Conservation (phyloP, 2,113 vertebrate species). For the Sula dactylatra region DNA sequence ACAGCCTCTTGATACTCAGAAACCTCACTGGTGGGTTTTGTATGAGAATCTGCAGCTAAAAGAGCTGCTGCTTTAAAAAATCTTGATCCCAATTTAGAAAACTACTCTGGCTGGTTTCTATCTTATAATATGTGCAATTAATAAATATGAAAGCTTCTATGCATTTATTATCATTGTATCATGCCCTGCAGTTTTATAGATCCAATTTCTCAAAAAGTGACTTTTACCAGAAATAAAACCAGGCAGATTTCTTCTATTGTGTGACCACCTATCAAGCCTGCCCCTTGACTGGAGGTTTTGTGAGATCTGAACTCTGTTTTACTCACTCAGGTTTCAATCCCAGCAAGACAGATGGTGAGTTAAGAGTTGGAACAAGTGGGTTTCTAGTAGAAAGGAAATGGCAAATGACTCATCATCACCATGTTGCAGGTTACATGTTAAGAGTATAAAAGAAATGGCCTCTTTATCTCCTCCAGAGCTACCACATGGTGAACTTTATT, state of each 20-base stretch:
- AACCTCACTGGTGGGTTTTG: background rate
- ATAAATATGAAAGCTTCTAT: constrained; percentile 46
- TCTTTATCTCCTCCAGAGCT: background rate
- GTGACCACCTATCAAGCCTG: background rate
- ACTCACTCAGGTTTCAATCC: background rate
- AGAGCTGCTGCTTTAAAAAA: constrained; percentile 2
- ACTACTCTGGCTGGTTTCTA: background rate
- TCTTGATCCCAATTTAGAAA: constrained; percentile 31
- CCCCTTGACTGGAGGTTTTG: background rate
- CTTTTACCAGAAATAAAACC: constrained; percentile 29
- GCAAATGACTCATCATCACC: background rate
- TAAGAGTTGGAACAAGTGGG: background rate
- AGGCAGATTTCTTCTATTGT: background rate
- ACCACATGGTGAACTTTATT: background rate
- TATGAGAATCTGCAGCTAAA: background rate
- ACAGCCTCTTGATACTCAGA: background rate
- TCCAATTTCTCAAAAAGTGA: background rate
- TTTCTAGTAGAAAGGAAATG: background rate
- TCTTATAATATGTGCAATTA: constrained; percentile 14
- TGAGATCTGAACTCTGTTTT: background rate
- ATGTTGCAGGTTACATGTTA: background rate
- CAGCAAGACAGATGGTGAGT: background rate
- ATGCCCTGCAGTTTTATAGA: constrained; percentile 39
- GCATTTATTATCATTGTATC: constrained; percentile 18
- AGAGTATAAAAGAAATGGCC: background rate